A percentile compares a stretch with the other conserved stretches of the same genome.
These are phyloP conservation scores for Todiramphus saurophagus DNA, from an alignment of 2,113 vertebrate species.

Conservation along the genomic window DNA sequence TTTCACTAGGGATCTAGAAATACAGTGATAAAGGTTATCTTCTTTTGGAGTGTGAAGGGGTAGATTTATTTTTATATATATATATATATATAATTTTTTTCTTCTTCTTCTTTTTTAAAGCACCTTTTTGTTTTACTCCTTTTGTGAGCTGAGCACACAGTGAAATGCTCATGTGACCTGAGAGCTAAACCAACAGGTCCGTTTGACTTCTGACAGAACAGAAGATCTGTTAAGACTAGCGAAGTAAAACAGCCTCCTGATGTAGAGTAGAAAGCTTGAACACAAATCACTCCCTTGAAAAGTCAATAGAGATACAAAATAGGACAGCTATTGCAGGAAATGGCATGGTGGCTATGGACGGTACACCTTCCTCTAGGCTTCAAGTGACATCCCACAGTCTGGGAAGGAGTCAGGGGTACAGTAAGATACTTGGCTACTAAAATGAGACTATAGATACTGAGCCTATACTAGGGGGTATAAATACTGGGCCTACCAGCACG, in stretches of 20 bases:
- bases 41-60: fast-evolving
- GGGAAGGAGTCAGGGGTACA: background rate
- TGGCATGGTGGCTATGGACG: background rate
- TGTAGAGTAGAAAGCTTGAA: background rate
- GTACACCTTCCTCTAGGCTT: background rate
- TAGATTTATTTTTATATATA: too few relatives aligned
- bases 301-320: background rate
- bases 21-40: background rate
- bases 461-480: background rate
- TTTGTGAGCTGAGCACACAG: background rate
- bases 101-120: background rate
- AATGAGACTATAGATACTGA: background rate
- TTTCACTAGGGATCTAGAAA: background rate
- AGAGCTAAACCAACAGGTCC: background rate
- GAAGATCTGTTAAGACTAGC: background rate
- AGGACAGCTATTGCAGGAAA: background rate
- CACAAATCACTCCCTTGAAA: background rate
- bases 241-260: background rate
- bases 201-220: background rate
- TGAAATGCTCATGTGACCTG: background rate
- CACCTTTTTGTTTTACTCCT: background rate
- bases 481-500: background rate
- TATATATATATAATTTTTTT: too few relatives aligned
- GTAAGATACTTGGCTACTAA: background rate
- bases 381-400: background rate